Evolutionary conservation across 2,888 invertebrate genomes (phyloP), one percentile per base, ranked within the genome.

Genomic region (Dendrolimus houi): DNA sequence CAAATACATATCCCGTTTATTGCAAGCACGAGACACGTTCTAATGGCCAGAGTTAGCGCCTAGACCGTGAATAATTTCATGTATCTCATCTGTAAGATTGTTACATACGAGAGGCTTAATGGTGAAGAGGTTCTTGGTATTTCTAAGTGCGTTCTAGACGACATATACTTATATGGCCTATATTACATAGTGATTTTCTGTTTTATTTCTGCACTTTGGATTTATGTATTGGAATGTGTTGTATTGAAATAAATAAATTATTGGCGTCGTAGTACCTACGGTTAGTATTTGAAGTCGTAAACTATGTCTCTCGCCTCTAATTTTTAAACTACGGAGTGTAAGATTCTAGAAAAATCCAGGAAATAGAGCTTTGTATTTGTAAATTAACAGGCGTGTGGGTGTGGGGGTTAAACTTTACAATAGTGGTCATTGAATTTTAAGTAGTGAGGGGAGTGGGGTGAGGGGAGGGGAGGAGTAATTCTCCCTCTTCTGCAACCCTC

Each of bases 31-130:
- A 47, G 47, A 12, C 47, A 47, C 47, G 3, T 12, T 47, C 47
- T 47, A 47, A 29, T 29, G 47, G 12, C 9, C 12, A 10, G 47
- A 47, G 47, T 47, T 47, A 47, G 47, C 56, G 52, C 59, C 57
- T 41, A 40, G 55, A 47, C 58, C 58, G 61, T 61, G 55, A 64
- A 59, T 62, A 59, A 61, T 62, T 58, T 59, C 58, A 58, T 56
- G 52, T 53, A 56, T 56, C 57, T 64, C 59, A 62, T 62, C 59
- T 59, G 55, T 13, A 40, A 29, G 29, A 29, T 29, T 29, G 6
- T 29, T 29, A 29, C 29, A 29, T 29, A 29, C 29, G 29, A 29
- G 29, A n/a, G 53, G 54, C 54, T 54, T 61, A 55, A 60, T 60
- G 58, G 58, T 54, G 13, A 53, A 59, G 56, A 59, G 41, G 54